phyloP scores from a whole-genome alignment of 1,140 invertebrate genomes.

The Zaprionus camerounensis region DNA sequence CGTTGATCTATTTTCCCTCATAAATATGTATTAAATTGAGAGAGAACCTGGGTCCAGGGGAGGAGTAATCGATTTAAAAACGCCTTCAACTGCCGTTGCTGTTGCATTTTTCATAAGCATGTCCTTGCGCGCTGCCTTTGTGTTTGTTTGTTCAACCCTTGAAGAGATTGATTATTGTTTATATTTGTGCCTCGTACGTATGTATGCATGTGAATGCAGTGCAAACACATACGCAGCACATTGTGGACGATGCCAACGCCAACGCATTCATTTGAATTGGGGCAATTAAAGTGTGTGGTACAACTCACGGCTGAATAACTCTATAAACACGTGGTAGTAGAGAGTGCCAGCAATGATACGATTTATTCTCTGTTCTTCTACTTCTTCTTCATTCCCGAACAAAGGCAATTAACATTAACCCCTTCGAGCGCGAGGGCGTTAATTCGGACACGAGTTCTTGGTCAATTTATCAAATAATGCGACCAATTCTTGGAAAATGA shows the following conservation, averaged over 20 bases:
- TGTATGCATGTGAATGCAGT: conserved; percentile 68
- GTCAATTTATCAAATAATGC: conserved; percentile 78
- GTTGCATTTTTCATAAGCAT: conserved; percentile 61
- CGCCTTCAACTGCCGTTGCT: conserved; percentile 59
- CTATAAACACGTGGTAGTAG: conserved; percentile 66
- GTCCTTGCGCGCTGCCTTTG: conserved; percentile 64
- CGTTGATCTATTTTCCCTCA: conserved; percentile 69
- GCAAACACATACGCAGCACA: conserved; percentile 68
- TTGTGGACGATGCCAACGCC: conserved; percentile 56
- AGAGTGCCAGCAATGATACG: conserved; percentile 9
- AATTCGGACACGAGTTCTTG: conserved; percentile 77
- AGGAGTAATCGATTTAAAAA: conserved; percentile 79
- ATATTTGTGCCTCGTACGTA: conserved; percentile 68
- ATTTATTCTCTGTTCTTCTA: conserved; percentile 30
- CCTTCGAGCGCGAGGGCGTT: conserved; percentile 72
- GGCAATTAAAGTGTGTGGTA: conserved; percentile 77
- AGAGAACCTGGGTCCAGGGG: conserved; percentile 23
- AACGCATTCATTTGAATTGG: conserved; percentile 67
- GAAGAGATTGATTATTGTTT: conserved; percentile 81
- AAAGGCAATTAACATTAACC: conserved; percentile 76
- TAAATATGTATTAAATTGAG: conserved; percentile 77
- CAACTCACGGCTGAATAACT: conserved; percentile 62
- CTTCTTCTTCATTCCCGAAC: conserved; percentile 8
- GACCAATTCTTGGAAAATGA: conserved; percentile 64
- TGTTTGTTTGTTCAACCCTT: conserved; percentile 79